Conservation (phyloP, 2,888 invertebrate species). For the Leptura quadrifasciata region DNA sequence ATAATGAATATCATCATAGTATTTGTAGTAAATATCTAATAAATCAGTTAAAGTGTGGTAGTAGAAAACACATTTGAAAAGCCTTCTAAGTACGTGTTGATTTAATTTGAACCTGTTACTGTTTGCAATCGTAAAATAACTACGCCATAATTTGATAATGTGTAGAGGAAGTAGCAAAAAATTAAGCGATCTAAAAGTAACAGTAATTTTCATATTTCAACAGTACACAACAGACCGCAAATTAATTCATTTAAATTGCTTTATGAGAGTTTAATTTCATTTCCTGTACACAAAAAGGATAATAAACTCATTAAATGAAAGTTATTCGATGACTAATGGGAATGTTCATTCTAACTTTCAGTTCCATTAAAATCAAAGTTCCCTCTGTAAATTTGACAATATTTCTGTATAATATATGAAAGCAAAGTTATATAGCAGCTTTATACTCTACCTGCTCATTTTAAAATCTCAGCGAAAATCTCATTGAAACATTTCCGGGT, state of each 20-base stretch:
- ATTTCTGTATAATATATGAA: not conserved
- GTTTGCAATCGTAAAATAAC: no score
- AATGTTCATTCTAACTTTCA: constrained; percentile 1
- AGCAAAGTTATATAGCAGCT: not conserved
- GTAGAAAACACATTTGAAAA: no score
- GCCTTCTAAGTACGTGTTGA: no score
- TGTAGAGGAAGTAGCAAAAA: no score
- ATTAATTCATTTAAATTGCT: not conserved
- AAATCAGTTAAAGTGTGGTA: no score
- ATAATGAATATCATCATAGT: no score
- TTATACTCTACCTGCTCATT: not conserved
- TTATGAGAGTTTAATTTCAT: not conserved
- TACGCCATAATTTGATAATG: no score
- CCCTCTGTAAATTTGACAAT: not conserved
- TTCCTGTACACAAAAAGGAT: constrained; percentile 1
- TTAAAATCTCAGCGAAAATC: not conserved
- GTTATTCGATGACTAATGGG: not conserved
- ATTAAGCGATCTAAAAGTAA: no score
- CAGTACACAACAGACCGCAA: not conserved
- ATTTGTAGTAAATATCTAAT: no score
- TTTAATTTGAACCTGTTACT: no score
- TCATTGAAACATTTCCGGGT: not conserved
- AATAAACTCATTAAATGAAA: constrained; percentile 7
- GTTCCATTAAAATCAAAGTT: constrained; percentile 4
- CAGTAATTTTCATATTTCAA: not conserved